Conservation (phyloP, 2,888 invertebrate species). For the Folsomia manolachei region DNA sequence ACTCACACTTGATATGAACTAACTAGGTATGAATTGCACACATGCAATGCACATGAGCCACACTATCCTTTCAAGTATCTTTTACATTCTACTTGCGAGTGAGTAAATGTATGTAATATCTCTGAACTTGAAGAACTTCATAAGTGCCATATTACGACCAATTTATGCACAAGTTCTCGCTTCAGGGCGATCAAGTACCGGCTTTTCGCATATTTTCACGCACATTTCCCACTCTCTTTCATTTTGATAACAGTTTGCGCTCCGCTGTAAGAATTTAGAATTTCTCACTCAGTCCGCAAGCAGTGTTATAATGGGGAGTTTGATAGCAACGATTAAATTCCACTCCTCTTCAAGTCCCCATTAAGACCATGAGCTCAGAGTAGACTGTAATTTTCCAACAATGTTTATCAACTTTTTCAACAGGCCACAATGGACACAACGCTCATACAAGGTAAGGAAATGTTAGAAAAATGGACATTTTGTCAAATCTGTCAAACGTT, state of each 20-base stretch:
- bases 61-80: too few relatives aligned
- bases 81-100: too few relatives aligned
- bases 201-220: constrained; percentile 15
- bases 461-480: too few relatives aligned
- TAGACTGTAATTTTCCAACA: neutral
- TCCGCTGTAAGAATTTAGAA: neutral
- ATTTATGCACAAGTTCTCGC: constrained; percentile 6
- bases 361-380: neutral
- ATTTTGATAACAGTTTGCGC: constrained; percentile 4
- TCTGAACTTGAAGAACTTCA: neutral
- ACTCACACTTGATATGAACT: too few relatives aligned
- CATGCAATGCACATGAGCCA: neutral
- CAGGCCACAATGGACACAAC: constrained; percentile 83
- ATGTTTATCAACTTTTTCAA: neutral
- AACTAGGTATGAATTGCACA: neutral
- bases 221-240: constrained; percentile 4
- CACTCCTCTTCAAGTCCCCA: neutral
- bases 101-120: too few relatives aligned
- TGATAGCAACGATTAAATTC: constrained; percentile 9
- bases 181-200: neutral
- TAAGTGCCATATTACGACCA: constrained; percentile 8
- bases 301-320: neutral
- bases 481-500: constrained; percentile 23
- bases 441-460: constrained; percentile 80
- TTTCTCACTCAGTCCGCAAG: neutral